These are phyloP conservation scores for Drosophila insularis DNA, from an alignment of 1,140 invertebrate species.

Conservation along the genomic window DNA sequence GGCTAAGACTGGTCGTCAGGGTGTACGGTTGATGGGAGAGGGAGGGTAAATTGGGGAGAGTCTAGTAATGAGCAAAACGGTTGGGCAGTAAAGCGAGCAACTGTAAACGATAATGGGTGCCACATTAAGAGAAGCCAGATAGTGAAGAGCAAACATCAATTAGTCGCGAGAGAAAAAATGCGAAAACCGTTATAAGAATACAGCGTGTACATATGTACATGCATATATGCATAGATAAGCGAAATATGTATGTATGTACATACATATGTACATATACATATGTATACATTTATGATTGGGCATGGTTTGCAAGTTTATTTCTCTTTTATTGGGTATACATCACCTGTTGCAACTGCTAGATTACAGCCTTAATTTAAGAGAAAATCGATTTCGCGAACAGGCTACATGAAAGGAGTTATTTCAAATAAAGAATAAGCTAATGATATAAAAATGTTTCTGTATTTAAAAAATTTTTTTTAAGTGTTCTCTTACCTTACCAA, in stretches of 20 bases:
- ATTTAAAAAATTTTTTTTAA: no score
- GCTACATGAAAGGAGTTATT: no score
- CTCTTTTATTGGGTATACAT: no score
- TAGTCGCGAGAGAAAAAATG: constrained; percentile 8
- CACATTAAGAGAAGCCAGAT: constrained; percentile 44
- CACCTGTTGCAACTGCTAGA: no score
- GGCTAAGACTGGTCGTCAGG: not conserved
- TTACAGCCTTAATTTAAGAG: no score
- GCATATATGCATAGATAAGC: not conserved
- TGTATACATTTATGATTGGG: no score
- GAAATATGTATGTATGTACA: no score
- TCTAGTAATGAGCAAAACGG: constrained; percentile 64
- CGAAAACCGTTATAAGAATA: not conserved
- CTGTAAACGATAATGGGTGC: constrained; percentile 59
- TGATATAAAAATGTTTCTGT: not conserved
- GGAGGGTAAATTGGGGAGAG: not conserved
- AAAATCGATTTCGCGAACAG: no score
- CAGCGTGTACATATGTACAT: not conserved
- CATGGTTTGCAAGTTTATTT: no score
- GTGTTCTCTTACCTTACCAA: not conserved
- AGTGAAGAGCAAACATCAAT: constrained; percentile 36
- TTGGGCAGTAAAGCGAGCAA: constrained; percentile 46
- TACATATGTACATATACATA: no score
- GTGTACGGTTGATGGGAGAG: not conserved
- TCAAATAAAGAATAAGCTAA: no score